Base-by-base conservation (phyloP, 2,888 invertebrate genomes). In the Epinotia ramella region DNA sequence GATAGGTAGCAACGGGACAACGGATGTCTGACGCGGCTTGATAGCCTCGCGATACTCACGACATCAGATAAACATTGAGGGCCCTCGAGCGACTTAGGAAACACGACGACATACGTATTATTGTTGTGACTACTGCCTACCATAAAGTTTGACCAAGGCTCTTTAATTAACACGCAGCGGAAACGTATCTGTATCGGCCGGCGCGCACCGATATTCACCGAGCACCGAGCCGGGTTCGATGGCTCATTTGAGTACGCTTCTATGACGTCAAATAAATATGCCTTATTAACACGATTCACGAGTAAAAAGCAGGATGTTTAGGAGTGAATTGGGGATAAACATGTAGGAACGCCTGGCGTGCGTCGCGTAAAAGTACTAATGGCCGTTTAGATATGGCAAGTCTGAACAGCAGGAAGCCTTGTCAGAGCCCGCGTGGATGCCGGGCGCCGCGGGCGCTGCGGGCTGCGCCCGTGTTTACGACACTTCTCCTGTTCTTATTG, bases 301-400 rank as follows among this genome's bases (percentile, higher is more conserved):
- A 86, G 86, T 86, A 70, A 90, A 92, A 91, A 91, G 88, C 89
- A 91, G 86, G 84, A 90, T 90, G 90, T 93, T 93, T 93, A 93
- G 88, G 87, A 91, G 90, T 89, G 88, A 91, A 93, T 92, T 90
- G 91, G 87, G 87, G 86, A 88, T 89, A 91, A 89, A 91, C 88
- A 89, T 88, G 88, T 87, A 85, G 85, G 85, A 86, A 89, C 88
- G 85, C 87, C 88, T 82, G 87, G 87, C 82, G 88, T 78, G 89
- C 84, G 83, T 88, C 87, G 89, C 89, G 90, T 93, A 91, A 91
- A 92, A 88, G 84, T 86, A 87, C 88, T 92, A 92, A 92, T 92
- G 88, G 88, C 87, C 85, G 86, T 88, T 89, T 87, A 87, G 88
- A 89, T 76, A 71, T 86, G 86, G 89, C 85, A 87, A 86, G 84